Base-by-base conservation (phyloP, 2,113 vertebrate genomes). In the Pteruthius melanotis region DNA sequence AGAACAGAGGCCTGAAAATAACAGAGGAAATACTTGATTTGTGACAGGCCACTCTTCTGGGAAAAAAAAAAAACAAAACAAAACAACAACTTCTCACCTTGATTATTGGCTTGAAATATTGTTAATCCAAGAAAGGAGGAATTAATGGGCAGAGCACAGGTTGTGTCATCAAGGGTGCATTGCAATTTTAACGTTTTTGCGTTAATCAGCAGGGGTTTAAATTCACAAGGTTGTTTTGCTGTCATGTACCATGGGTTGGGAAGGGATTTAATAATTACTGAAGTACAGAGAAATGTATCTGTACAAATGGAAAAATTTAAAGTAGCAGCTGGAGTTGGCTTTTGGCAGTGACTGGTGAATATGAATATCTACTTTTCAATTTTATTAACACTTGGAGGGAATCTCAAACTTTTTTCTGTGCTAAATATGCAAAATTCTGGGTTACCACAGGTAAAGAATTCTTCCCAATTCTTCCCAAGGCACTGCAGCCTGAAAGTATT, bases 161-260 rank as follows among this genome's bases (percentile, higher is more conserved):
- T 72, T 0, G 0, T 54, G 45, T 31, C 50, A 50, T 28, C 49
- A 19, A 26, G n/a, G 28, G 5, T 56, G 10, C 40, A 2, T 22
- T 57, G 56, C 33, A 39, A 0, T 89, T 50, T 66, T 57, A 40
- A 47, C 5, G 0, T 50, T 49, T 18, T 40, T 20, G 31, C 15
- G 44, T 2, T 57, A 45, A 45, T 70, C 31, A 8, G 9, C 15
- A 8, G 14, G 42, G 12, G 21, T 81, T 81, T 86, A 77, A 83
- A 81, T 24, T 37, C 31, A 83, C 13, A 8, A 31, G 31, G 35
- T 56, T 83, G 44, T 72, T 84, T 47, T 18, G 2, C 26, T 59
- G 91, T 7, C 1, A 1, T 52, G 13, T 54, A 28, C 66, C 30
- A 3, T 28, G 56, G 23, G 9, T 13, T 69, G 42, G 68, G 53